Evolutionary conservation across 2,888 invertebrate genomes (phyloP).

Genomic region (Ethmia dodecea): DNA sequence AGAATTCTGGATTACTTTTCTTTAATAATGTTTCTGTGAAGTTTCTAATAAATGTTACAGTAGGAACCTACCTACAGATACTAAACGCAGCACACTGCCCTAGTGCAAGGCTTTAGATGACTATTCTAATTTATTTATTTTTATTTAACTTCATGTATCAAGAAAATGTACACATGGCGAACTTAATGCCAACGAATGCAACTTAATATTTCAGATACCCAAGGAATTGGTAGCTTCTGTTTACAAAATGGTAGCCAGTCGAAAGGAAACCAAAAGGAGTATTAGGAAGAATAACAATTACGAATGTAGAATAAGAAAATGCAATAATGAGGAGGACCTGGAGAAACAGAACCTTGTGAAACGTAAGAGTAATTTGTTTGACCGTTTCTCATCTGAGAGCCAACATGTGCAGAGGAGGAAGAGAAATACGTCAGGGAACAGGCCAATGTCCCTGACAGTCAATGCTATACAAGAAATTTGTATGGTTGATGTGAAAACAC

Average conservation of each 20-base stretch:
- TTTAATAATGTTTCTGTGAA: no score
- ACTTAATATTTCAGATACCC: slow-evolving; percentile 76
- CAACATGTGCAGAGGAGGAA: slow-evolving; percentile 62
- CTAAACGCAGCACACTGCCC: no score
- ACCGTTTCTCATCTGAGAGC: slow-evolving; percentile 59
- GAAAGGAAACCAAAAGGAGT: slow-evolving; percentile 77
- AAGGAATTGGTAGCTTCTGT: slow-evolving; percentile 85
- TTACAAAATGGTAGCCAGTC: slow-evolving; percentile 85
- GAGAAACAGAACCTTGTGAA: slow-evolving; percentile 48
- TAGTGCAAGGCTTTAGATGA: no score
- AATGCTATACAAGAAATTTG: slow-evolving; percentile 70
- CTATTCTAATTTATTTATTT: no score
- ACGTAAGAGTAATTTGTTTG: slow-evolving; percentile 63
- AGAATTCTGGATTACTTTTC: no score
- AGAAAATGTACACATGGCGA: no score
- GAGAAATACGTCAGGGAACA: slow-evolving; percentile 47
- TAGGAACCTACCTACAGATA: no score
- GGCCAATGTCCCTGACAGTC: slow-evolving; percentile 54
- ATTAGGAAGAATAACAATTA: slow-evolving; percentile 68
- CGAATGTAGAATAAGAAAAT: slow-evolving; percentile 51
- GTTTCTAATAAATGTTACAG: no score
- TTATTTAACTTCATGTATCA: no score
- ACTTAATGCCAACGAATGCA: no score
- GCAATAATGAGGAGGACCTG: slow-evolving; percentile 44
- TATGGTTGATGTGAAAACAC: slow-evolving; percentile 67